phyloP scores from a whole-genome alignment of 2,888 invertebrate genomes.

The Andrena hattorfiana region DNA sequence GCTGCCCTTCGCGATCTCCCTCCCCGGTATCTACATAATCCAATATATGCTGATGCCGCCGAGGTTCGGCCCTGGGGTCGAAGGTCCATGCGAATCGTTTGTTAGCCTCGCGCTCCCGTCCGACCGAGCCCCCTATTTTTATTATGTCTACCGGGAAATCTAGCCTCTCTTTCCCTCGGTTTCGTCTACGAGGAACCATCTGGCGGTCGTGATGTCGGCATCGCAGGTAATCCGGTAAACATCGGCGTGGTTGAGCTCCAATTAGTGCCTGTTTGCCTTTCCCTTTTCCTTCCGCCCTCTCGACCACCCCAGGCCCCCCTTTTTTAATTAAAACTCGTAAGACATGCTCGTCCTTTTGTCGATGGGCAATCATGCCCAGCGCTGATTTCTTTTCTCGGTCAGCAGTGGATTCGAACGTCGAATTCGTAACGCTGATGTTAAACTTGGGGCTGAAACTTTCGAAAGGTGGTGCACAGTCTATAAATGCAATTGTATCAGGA shows the following conservation, averaged over 20 bases:
- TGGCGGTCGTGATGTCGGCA: conserved; percentile 66
- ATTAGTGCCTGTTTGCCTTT: conserved; percentile 77
- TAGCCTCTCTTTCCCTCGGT: conserved; percentile 65
- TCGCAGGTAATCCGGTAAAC: conserved; percentile 74
- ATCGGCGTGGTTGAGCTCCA: conserved; percentile 75
- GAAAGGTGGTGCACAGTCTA: background rate
- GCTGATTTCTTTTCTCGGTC: conserved; percentile 27
- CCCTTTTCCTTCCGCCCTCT: conserved; percentile 61
- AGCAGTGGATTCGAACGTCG: background rate
- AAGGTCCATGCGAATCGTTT: conserved; percentile 77
- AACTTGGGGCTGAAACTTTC: background rate
- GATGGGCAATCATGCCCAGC: conserved; percentile 20
- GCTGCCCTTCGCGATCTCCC: conserved; percentile 65
- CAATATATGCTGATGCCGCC: conserved; percentile 77
- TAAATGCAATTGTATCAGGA: background rate
- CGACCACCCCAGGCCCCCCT: conserved; percentile 30
- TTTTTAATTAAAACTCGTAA: conserved; percentile 70
- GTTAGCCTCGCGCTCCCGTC: conserved; percentile 67
- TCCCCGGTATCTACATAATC: conserved; percentile 80
- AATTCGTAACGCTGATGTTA: background rate
- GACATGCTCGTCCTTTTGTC: conserved; percentile 37
- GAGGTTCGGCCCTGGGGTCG: conserved; percentile 66
- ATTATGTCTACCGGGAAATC: conserved; percentile 83
- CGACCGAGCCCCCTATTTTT: conserved; percentile 72
- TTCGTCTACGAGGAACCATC: conserved; percentile 71